These are phyloP conservation scores for Cyrtonyx montezumae DNA, from an alignment of 2,113 vertebrate species.

Conservation along the genomic window DNA sequence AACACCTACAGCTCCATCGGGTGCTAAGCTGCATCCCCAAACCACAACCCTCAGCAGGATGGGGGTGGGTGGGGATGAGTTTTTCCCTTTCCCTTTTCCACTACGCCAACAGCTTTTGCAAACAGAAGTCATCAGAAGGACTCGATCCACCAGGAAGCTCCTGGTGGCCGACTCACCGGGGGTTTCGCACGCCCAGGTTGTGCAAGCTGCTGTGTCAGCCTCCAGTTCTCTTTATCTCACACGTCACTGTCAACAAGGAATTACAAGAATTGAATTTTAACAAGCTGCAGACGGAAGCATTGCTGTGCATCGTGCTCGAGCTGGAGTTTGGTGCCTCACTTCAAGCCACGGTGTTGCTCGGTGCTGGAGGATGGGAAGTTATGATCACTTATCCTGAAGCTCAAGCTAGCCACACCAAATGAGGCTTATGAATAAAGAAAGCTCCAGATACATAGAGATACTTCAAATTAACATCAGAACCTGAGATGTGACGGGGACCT, in stretches of 20 bases:
- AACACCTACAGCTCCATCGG: too few species aligned
- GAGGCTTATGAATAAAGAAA: not conserved
- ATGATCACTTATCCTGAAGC: not conserved
- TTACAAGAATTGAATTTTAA: slow-evolving; percentile 35
- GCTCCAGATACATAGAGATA: not conserved
- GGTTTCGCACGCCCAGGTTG: rapidly evolving
- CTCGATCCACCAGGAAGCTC: not conserved
- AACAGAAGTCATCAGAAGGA: rapidly evolving
- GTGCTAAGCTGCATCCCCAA: not conserved
- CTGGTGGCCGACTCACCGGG: not conserved
- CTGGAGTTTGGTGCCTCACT: not conserved
- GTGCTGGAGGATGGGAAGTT: not conserved
- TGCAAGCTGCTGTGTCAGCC: not conserved
- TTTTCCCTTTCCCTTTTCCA: not conserved
- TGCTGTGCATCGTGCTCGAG: rapidly evolving
- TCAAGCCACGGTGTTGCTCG: not conserved
- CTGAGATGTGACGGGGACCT: not conserved
- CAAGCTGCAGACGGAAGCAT: not conserved
- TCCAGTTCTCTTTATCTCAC: not conserved
- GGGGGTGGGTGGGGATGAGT: not conserved
- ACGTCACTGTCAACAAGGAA: not conserved
- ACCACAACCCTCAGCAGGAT: not conserved
- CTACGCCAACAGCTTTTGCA: not conserved
- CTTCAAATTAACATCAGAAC: not conserved
- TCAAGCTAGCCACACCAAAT: not conserved